A percentile compares a stretch with the other conserved stretches of the same genome.
Conservation (phyloP, 2,797 vertebrate genomes). For the Otolemur crassicaudatus region DNA sequence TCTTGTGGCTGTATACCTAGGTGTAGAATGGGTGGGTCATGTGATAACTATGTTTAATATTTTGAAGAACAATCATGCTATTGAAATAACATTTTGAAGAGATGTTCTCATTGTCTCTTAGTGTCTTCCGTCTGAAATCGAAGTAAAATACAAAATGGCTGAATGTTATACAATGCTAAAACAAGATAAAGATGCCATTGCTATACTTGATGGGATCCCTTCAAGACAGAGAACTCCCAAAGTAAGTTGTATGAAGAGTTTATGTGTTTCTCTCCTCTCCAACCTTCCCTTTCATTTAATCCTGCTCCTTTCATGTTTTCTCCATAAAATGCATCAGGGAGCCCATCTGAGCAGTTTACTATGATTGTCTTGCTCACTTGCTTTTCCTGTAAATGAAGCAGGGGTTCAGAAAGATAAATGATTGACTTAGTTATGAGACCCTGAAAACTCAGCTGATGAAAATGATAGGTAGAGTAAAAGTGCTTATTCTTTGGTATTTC, state of each 20-base stretch:
- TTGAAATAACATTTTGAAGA: slow-evolving; percentile 57
- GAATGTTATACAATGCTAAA: slow-evolving; percentile 99
- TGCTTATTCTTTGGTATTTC: slow-evolving; percentile 5
- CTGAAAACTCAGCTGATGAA: not conserved
- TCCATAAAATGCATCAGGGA: not conserved
- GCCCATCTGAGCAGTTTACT: not conserved
- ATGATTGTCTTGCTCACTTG: not conserved
- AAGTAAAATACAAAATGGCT: slow-evolving; percentile 99
- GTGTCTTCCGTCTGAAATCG: slow-evolving; percentile 98
- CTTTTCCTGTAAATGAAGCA: not conserved
- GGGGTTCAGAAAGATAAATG: not conserved
- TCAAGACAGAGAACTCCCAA: slow-evolving; percentile 98
- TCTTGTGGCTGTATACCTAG: not conserved
- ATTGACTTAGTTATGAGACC: slow-evolving; percentile 25
- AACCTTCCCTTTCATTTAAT: not conserved
- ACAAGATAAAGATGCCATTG: slow-evolving; percentile 98
- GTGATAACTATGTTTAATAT: not conserved
- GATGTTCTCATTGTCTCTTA: slow-evolving; percentile 79
- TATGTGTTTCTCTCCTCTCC: not conserved
- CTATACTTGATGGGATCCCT: slow-evolving; percentile 98
- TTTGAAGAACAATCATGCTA: not conserved
- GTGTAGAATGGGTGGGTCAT: not conserved
- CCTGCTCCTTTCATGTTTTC: not conserved
- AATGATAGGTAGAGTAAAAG: not conserved
- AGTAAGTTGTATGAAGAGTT: slow-evolving; percentile 84